These are phyloP conservation scores for Plodia interpunctella DNA, from an alignment of 1,140 invertebrate genomes.

Conservation along the genomic window DNA sequence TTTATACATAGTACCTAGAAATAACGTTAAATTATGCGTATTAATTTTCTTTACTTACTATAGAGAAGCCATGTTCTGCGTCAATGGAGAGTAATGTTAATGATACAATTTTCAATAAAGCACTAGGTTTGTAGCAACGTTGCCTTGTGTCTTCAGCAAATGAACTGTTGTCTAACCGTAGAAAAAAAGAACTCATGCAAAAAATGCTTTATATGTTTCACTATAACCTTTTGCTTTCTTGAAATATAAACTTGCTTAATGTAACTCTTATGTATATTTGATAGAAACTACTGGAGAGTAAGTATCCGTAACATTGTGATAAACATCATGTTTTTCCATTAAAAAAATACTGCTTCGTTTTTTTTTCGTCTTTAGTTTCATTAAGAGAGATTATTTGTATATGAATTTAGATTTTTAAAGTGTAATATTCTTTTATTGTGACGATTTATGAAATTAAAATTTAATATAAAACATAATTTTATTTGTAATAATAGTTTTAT, in stretches of 20 bases:
- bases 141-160: conserved; percentile 13
- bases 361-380: conserved; percentile 54
- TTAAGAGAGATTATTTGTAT: conserved; percentile 70
- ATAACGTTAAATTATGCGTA: neutral
- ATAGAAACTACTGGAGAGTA: conserved; percentile 60
- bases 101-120: conserved; percentile 54
- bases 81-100: conserved; percentile 59
- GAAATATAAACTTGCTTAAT: conserved; percentile 58
- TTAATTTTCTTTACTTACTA: neutral
- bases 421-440: conserved; percentile 58
- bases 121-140: conserved; percentile 47
- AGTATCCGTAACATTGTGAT: conserved; percentile 73
- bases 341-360: conserved; percentile 58
- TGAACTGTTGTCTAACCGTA: neutral
- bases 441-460: conserved; percentile 55
- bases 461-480: conserved; percentile 50
- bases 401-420: conserved; percentile 68
- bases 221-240: conserved; percentile 63
- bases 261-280: conserved; percentile 70
- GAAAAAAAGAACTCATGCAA: conserved; percentile 5
- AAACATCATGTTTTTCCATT: conserved; percentile 71
- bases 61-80: conserved; percentile 54
- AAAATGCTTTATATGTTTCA: conserved; percentile 27
- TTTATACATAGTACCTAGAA: too few relatives aligned
- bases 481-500: conserved; percentile 57